Evolutionary conservation across 2,797 vertebrate species (phyloP).

Genomic region (Thamnophis elegans): DNA sequence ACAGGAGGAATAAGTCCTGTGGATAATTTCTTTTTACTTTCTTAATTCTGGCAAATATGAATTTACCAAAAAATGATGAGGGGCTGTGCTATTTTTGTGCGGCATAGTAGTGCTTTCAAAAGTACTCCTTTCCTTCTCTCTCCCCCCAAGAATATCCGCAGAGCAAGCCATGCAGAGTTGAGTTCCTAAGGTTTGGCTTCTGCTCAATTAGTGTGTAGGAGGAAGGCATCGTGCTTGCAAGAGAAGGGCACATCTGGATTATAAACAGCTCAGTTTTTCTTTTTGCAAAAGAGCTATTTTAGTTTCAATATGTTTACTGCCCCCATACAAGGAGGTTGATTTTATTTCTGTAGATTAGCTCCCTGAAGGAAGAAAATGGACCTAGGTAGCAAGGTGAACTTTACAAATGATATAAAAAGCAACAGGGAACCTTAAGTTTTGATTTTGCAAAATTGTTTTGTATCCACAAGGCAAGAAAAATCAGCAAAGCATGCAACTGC

Average conservation of each 20-base stretch:
- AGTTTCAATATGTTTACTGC: background rate
- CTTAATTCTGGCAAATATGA: background rate
- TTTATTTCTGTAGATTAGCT: conserved; percentile 20
- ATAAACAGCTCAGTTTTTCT: background rate
- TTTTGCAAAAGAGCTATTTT: conserved; percentile 16
- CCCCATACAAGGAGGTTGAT: background rate
- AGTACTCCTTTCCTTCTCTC: background rate
- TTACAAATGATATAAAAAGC: conserved; percentile 31
- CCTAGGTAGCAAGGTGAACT: conserved; percentile 1
- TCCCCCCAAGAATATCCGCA: background rate
- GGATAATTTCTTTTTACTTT: background rate
- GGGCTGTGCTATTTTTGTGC: background rate
- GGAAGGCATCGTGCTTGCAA: background rate
- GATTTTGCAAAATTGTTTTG: conserved; percentile 3
- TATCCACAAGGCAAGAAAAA: conserved; percentile 11
- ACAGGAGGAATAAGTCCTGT: background rate
- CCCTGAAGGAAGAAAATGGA: conserved; percentile 10
- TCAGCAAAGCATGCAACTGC: background rate
- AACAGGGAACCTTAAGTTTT: background rate
- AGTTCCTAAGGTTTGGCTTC: background rate
- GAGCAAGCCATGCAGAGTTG: background rate
- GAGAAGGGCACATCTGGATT: conserved; percentile 15
- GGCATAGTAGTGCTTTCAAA: background rate
- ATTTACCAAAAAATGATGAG: background rate
- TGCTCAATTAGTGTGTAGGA: conserved; percentile 4